Evolutionary conservation across 2,113 vertebrate species (phyloP), one percentile per base, ranked within the genome.

Genomic region (Speoplatyrhinus poulsoni): DNA sequence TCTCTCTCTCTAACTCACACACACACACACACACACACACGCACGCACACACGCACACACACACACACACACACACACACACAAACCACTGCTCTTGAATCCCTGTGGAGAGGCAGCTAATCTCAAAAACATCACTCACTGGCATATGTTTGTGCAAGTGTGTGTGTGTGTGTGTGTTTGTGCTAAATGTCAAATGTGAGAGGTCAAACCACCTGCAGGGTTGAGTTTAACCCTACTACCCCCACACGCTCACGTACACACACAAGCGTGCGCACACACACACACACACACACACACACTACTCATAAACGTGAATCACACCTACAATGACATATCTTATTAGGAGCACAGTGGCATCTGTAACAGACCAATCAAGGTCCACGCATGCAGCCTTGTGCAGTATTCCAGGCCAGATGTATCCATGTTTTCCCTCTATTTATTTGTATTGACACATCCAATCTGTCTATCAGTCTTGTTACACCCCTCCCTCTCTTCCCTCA

Each of bases 41-140:
- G 57, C 53, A 70, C 47, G 41, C 65, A 13, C 50, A 53, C 48
- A 46, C 53, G 19, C 3, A 46, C 54, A 58, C 55, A 32, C 58
- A 60, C 53, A 61, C 53, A 70, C 47, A 48, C 65, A 13, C 50
- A 53, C 48, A 46, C 53, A 58, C 19, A 17, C 12, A 26, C 12
- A 50, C 19, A 12, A 2, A 36, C 26, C 33, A 49, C 50, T 26
- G 62, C 10, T 6, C 52, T 46, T 60, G 65, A 19, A 62, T 83
- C 81, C 85, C 82, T 61, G 80, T 74, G 67, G 86, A 80, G 69
- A 75, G 11, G 12, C 59, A 58, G 75, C 75, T 86, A 76, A 90
- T 86, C 80, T 85, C 82, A 74, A 52, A 16, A 4, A 79, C 80
- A 86, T 87, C 79, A 81, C 49, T 87, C 86, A 87, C 11, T 70